Evolutionary conservation across 2,113 vertebrate species (phyloP), one percentile per base, ranked within the genome.

Genomic region (Callipepla squamata): DNA sequence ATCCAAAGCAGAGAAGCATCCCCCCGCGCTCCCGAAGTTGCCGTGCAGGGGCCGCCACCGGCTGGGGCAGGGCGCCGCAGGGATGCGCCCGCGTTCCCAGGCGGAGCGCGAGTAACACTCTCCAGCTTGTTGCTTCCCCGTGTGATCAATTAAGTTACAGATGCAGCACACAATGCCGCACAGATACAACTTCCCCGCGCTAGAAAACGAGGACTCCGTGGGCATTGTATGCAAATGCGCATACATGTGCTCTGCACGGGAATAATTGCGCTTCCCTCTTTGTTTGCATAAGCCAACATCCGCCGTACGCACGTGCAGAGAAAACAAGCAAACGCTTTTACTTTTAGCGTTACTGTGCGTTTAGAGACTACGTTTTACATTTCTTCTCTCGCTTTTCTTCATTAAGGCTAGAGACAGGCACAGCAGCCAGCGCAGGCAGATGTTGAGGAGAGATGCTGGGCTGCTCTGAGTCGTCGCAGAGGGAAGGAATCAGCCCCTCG

Each of bases 91-190:
- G 7, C 79, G 3, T 22, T 85, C 44, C 76, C 87, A 9, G 19
- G 70, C 75, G 51, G 61, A 85, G 85, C 51, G 76, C 92, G n/a
- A 44, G 75, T 7, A 51, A 10, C 6, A 2, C 68, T 65, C 88
- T 63, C 72, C 13, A 95, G 93, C 95, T 95, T 96, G 94, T 96
- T 96, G 94, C 95, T 94, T 95, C 73, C 70, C 83, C 87, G 73
- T 32, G 92, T 53, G 80, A 93, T 87, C 90, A 81, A 51, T 90
- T 65, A 88, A 95, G 91, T 91, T 90, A 75, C 92, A 94, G 92
- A 91, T 75, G 90, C 16, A 76, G 75, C 48, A 34, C 62, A 2
- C 42, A 11, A 61, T 10, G 85, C 77, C 80, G 63, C 75, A 9
- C 75, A 90, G 73, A 57, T 57, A 18, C 87, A 83, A 95, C 88